Percentiles rank a stretch among this genome's conserved stretches.
phyloP scores from a whole-genome alignment of 2,797 vertebrate genomes.

The Eulemur coronatus region DNA sequence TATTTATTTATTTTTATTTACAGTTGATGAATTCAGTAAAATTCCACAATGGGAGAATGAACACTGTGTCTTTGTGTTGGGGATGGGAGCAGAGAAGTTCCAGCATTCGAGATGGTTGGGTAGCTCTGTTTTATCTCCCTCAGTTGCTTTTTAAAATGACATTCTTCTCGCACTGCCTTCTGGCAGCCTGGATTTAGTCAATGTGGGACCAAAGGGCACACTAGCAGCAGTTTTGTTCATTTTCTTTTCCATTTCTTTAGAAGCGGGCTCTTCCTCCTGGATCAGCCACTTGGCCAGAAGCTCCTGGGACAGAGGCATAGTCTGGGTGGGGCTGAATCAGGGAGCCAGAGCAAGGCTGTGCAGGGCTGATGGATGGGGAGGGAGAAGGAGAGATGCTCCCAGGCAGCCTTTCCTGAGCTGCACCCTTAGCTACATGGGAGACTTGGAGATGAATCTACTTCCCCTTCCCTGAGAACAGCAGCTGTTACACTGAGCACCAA shows the following conservation, averaged over 20 bases:
- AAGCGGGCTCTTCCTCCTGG: neutral
- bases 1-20: slow-evolving; percentile 51
- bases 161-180: neutral
- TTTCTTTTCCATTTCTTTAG: slow-evolving; percentile 21
- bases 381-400: too few relatives aligned
- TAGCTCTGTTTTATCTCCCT: neutral
- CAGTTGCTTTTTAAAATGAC: slow-evolving; percentile 32
- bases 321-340: neutral
- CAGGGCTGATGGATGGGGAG: neutral
- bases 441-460: neutral
- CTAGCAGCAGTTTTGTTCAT: neutral
- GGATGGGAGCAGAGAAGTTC: neutral
- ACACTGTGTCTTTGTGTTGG: neutral
- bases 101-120: neutral
- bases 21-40: slow-evolving; percentile 61
- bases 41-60: slow-evolving; percentile 21
- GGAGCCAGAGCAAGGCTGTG: neutral
- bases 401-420: neutral
- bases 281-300: neutral
- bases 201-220: neutral
- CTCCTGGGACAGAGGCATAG: neutral
- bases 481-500: neutral
- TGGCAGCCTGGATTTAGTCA: slow-evolving; percentile 19
- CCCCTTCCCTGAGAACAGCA: neutral
- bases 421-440: fast-evolving